Percentiles rank a stretch among this genome's conserved stretches.
phyloP scores from a whole-genome alignment of 2,797 vertebrate species.

The Arrhamphus sclerolepis region DNA sequence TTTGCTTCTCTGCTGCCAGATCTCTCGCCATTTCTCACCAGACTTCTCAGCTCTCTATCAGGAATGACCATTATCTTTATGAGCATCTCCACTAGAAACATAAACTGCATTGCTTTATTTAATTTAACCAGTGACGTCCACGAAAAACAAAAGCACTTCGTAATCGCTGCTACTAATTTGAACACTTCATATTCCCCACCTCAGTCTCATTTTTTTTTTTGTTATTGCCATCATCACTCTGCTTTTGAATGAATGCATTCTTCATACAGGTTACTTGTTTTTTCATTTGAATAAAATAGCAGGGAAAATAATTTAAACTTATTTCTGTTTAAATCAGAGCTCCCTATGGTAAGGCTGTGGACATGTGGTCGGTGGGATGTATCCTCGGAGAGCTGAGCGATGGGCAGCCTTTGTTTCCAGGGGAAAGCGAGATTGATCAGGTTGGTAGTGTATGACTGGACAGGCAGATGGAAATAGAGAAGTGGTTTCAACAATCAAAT shows the following conservation, averaged over 20 bases:
- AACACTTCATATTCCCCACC: slow-evolving; percentile 6
- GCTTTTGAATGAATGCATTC: slow-evolving; percentile 1
- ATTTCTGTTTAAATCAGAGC: slow-evolving; percentile 78
- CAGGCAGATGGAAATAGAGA: neutral
- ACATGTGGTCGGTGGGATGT: slow-evolving; percentile 99
- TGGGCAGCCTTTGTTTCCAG: slow-evolving; percentile 96
- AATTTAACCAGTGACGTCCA: neutral
- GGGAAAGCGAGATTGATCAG: slow-evolving; percentile 99
- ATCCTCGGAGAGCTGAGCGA: slow-evolving; percentile 98
- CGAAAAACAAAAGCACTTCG: neutral
- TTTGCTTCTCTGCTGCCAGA: slow-evolving; percentile 69
- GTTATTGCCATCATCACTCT: slow-evolving; percentile 1
- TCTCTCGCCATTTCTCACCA: slow-evolving; percentile 87
- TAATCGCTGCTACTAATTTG: slow-evolving; percentile 7
- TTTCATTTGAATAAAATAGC: neutral
- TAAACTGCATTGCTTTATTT: slow-evolving; percentile 20
- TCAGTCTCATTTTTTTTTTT: slow-evolving; percentile 6
- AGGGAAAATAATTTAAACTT: neutral
- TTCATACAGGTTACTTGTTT: neutral
- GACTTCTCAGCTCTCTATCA: slow-evolving; percentile 81
- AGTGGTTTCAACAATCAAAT: neutral
- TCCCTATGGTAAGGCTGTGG: slow-evolving; percentile 97
- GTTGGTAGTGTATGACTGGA: slow-evolving; percentile 64
- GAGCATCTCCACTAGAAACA: slow-evolving; percentile 24
- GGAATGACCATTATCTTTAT: slow-evolving; percentile 42